phyloP scores from a whole-genome alignment of 2,888 invertebrate species.

The Malachius bipustulatus region DNA sequence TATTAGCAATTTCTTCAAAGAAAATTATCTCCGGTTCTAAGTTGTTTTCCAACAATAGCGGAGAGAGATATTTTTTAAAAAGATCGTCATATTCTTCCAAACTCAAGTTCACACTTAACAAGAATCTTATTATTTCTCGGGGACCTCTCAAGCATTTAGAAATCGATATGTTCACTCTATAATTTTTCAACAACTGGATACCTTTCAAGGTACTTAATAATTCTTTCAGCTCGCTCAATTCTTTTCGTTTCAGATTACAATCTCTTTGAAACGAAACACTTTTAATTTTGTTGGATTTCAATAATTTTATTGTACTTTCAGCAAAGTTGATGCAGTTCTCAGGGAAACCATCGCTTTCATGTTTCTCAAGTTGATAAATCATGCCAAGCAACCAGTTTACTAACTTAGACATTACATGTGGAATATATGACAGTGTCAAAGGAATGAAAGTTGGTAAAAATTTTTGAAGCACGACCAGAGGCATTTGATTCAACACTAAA shows the following conservation, averaged over 20 bases:
- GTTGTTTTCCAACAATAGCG: slow-evolving; percentile 34
- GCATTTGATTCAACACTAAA: slow-evolving; percentile 20
- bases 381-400: slow-evolving; percentile 26
- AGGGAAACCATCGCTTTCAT: slow-evolving; percentile 28
- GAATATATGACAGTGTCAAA: slow-evolving; percentile 22
- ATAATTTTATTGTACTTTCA: slow-evolving; percentile 17
- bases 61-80: slow-evolving; percentile 32
- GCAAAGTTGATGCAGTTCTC: slow-evolving; percentile 24
- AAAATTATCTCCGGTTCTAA: slow-evolving; percentile 37
- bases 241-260: slow-evolving; percentile 8
- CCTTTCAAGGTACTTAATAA: slow-evolving; percentile 13
- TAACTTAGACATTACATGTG: slow-evolving; percentile 22
- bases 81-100: slow-evolving; percentile 29
- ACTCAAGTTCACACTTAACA: slow-evolving; percentile 22
- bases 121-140: slow-evolving; percentile 21
- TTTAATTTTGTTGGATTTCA: slow-evolving; percentile 13
- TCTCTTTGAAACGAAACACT: slow-evolving; percentile 12
- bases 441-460: slow-evolving; percentile 29
- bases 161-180: slow-evolving; percentile 23
- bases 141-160: slow-evolving; percentile 26
- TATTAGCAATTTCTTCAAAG: slow-evolving; percentile 31
- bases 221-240: slow-evolving; percentile 10
- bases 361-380: slow-evolving; percentile 24
- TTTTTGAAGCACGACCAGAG: slow-evolving; percentile 12
- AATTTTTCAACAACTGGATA: slow-evolving; percentile 23